Conservation (phyloP, 2,113 vertebrate genomes). For the Paratilapia polleni region DNA sequence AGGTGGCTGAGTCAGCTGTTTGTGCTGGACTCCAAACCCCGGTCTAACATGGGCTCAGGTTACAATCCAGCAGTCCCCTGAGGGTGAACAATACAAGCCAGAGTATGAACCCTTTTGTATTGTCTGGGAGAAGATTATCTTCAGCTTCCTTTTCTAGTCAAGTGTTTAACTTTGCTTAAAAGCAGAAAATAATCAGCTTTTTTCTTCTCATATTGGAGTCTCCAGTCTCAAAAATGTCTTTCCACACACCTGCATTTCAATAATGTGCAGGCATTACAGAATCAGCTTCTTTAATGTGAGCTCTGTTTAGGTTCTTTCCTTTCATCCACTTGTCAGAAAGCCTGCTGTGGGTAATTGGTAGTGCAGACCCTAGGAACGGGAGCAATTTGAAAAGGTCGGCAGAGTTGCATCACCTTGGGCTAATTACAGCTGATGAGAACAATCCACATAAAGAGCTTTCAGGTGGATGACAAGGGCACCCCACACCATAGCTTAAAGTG, state of each 20-base stretch:
- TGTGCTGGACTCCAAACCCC: constrained; percentile 39
- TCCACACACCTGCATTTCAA: neutral
- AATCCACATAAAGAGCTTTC: constrained; percentile 49
- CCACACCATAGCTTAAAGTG: constrained; percentile 20
- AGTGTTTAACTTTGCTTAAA: constrained; percentile 11
- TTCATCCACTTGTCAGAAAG: constrained; percentile 32
- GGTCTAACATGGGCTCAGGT: constrained; percentile 43
- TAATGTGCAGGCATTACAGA: neutral
- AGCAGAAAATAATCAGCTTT: constrained; percentile 2
- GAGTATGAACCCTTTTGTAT: neutral
- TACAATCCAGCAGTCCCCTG: constrained; percentile 31
- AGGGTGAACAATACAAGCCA: constrained; percentile 34
- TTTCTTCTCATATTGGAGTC: neutral
- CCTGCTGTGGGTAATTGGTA: constrained; percentile 65
- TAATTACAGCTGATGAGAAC: constrained; percentile 66
- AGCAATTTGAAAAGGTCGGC: constrained; percentile 73
- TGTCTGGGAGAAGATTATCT: constrained; percentile 3
- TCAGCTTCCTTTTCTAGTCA: constrained; percentile 27
- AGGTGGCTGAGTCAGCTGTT: constrained; percentile 76
- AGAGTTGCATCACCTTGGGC: constrained; percentile 57
- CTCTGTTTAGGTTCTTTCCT: constrained; percentile 15
- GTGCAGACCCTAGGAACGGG: constrained; percentile 43
- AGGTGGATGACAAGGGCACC: constrained; percentile 32
- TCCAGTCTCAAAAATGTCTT: neutral
- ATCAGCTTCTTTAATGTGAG: neutral